phyloP scores from a whole-genome alignment of 53 echinoderm and acorn worm genomes.

The Actinopyga echinites region DNA sequence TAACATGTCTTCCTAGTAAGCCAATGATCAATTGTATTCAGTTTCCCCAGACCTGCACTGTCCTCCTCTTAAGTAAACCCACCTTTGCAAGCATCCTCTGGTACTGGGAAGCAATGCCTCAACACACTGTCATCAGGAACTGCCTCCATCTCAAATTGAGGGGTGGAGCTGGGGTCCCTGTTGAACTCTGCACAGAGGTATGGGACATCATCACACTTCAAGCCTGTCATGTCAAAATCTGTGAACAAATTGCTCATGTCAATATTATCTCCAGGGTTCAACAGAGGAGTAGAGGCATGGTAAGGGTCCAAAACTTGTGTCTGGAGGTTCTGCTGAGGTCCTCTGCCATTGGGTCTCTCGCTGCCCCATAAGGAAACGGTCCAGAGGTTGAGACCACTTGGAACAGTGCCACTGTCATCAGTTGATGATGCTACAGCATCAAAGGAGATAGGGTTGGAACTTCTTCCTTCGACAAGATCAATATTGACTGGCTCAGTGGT shows the following conservation, averaged over 20 bases:
- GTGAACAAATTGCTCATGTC: constrained; percentile 60
- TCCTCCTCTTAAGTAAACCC: background rate
- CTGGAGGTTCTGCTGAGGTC: constrained; percentile 66
- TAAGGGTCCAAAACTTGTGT: constrained; percentile 74
- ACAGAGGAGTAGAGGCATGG: constrained; percentile 65
- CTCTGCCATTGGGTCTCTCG: constrained; percentile 74
- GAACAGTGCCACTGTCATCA: constrained; percentile 55
- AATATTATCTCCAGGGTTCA: constrained; percentile 62
- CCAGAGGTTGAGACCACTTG: constrained; percentile 63
- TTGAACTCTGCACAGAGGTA: constrained; percentile 87
- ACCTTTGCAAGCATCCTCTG: constrained; percentile 86
- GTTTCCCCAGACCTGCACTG: background rate
- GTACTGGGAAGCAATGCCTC: constrained; percentile 75
- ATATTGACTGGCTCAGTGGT: constrained; percentile 25
- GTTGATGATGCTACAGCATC: constrained; percentile 67
- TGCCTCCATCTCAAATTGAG: constrained; percentile 72
- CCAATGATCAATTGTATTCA: too few species aligned
- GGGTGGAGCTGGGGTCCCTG: constrained; percentile 57
- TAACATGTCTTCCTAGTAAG: too few species aligned
- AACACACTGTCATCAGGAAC: constrained; percentile 72
- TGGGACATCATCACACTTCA: constrained; percentile 70
- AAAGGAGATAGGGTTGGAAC: constrained; percentile 61
- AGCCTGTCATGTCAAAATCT: constrained; percentile 81
- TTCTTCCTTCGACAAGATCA: constrained; percentile 67
- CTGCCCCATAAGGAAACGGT: constrained; percentile 80